A percentile compares a stretch with the other conserved stretches of the same genome.
Conservation (phyloP, 2,797 vertebrate genomes). For the Acridotheres tristis region DNA sequence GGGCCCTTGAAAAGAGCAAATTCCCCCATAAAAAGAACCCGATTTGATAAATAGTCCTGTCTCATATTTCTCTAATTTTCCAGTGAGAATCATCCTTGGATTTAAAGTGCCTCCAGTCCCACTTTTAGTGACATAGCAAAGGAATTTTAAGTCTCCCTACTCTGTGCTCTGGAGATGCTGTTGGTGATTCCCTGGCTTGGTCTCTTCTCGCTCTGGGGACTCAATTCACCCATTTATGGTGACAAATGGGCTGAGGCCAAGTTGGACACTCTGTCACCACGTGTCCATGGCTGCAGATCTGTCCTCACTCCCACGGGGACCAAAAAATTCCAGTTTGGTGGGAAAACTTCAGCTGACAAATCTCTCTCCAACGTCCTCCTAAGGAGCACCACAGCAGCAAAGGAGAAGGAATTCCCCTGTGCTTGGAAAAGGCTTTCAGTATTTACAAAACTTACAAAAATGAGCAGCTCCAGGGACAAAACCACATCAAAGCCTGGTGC, state of each 20-base stretch:
- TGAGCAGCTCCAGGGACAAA: background rate
- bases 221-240: background rate
- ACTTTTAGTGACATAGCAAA: background rate
- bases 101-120: background rate
- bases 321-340: background rate
- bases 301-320: background rate
- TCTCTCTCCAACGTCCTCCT: background rate
- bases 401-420: background rate
- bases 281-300: background rate
- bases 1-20: background rate
- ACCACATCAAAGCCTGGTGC: background rate
- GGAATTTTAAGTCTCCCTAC: background rate
- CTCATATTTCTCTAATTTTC: background rate
- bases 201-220: background rate
- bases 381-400: background rate
- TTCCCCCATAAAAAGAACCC: background rate
- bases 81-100: background rate
- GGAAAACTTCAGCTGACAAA: background rate
- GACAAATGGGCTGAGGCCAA: background rate
- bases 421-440: background rate
- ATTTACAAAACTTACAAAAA: background rate
- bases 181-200: background rate
- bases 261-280: accelerated
- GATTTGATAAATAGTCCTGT: background rate
- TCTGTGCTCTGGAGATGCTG: background rate